Conservation (phyloP, 2,113 vertebrate species). For the Spea bombifrons region DNA sequence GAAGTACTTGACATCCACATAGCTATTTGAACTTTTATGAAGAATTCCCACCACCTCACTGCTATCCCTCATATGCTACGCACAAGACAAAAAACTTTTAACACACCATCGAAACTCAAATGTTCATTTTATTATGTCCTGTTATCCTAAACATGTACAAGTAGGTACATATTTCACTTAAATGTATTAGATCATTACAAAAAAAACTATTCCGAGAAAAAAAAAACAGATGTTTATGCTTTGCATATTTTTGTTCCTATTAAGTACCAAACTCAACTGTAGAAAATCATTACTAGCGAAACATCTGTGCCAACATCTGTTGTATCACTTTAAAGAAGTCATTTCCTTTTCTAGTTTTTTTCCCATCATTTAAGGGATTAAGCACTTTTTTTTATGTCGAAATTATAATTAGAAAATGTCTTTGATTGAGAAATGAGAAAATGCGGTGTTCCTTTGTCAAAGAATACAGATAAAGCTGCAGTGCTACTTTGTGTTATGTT, state of each 20-base stretch:
- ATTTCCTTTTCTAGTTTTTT: constrained; percentile 14
- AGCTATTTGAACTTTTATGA: neutral
- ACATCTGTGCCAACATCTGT: constrained; percentile 38
- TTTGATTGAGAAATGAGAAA: too few species aligned
- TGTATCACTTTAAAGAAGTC: constrained; percentile 9
- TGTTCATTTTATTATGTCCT: neutral
- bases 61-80: constrained; percentile 3
- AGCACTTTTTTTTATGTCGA: neutral
- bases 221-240: neutral
- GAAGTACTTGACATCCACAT: constrained; percentile 16
- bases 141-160: too few species aligned
- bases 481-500: too few species aligned
- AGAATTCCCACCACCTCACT: constrained; percentile 15
- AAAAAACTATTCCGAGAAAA: neutral
- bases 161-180: too few species aligned
- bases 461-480: too few species aligned
- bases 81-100: neutral
- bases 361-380: constrained; percentile 22
- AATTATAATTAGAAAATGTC: neutral
- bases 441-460: too few species aligned
- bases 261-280: neutral
- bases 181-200: too few species aligned
- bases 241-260: constrained; percentile 1
- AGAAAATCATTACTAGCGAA: neutral
- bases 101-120: constrained; percentile 22